Evolutionary conservation across 2,113 vertebrate genomes (phyloP), one percentile per base, ranked within the genome.

Genomic region (Porphyrio hochstetteri): DNA sequence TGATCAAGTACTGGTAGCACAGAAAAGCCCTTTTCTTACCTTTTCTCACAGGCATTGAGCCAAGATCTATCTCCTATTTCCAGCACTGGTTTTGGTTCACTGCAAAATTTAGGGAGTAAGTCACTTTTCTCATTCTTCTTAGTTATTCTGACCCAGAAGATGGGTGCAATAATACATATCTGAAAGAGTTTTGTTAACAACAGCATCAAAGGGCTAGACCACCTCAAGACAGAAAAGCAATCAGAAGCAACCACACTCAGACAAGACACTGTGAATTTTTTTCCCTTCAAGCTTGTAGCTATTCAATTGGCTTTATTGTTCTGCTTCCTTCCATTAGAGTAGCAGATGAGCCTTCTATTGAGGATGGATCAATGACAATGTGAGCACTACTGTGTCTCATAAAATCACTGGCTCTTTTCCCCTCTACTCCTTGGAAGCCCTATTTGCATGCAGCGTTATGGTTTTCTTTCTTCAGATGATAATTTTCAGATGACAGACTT

Each of bases 231-330:
- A 95, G 40, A 85, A 93, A 95, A 91, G 42, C 75, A 89, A 88
- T 93, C 85, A 97, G 94, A 96, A 96, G 88, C 90, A 96, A 95
- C 87, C 64, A 20, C 76, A 78, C 86, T 93, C 88, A 82, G 76
- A 92, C 64, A 61, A 88, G 82, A 81, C 76, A 71, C 33, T 82
- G 71, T 92, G 86, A 76, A 92, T 86, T 46, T 90, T 86, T 72
- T 87, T 88, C 71, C 80, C 60, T 69, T 96, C 94, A 96, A 75
- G 23, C 19, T 63, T 56, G 18, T 27, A 89, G 67, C 23, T 56
- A 20, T 56, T 84, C n/a, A 50, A 23, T 65, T 52, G 50, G 69
- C n/a, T 55, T 60, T 40, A 28, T 89, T 80, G 61, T 56, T 80
- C 33, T 75, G 35, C 19, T 77, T 82, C 65, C 65, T 42, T 55